Conservation (phyloP, 2,113 vertebrate species). For the Capricornis sumatraensis region DNA sequence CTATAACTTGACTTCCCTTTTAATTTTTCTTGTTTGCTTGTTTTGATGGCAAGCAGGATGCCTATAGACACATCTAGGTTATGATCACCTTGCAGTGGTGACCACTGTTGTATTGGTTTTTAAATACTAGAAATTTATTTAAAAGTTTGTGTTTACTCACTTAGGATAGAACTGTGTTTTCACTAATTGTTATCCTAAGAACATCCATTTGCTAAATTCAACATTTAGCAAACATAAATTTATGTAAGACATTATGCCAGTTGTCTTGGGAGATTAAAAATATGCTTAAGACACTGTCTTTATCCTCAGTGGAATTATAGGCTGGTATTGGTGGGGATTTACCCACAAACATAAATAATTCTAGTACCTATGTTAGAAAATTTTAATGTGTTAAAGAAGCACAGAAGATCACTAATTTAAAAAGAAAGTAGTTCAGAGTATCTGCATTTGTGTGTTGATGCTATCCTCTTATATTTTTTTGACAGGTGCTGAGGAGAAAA, state of each 20-base stretch:
- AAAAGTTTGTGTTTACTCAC: neutral
- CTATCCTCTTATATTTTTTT: neutral
- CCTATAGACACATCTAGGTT: neutral
- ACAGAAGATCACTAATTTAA: neutral
- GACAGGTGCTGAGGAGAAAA: conserved; percentile 97
- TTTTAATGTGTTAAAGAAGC: neutral
- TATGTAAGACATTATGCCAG: neutral
- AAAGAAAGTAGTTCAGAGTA: neutral
- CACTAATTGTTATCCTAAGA: neutral
- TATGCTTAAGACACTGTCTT: neutral
- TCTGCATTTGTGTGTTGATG: neutral
- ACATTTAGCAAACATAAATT: neutral
- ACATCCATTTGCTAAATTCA: neutral
- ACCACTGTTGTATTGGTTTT: neutral
- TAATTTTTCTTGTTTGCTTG: neutral
- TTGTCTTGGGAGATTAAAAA: neutral
- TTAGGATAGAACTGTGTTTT: neutral
- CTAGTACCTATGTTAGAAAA: neutral
- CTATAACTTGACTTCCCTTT: neutral
- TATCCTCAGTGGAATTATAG: neutral
- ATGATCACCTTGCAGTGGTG: neutral
- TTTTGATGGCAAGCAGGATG: neutral
- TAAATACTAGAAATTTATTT: conserved; percentile 16
- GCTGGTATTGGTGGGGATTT: neutral
- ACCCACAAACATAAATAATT: conserved; percentile 5